phyloP scores from a whole-genome alignment of 2,888 invertebrate genomes.

The Scaptomyza cyrtandrae region DNA sequence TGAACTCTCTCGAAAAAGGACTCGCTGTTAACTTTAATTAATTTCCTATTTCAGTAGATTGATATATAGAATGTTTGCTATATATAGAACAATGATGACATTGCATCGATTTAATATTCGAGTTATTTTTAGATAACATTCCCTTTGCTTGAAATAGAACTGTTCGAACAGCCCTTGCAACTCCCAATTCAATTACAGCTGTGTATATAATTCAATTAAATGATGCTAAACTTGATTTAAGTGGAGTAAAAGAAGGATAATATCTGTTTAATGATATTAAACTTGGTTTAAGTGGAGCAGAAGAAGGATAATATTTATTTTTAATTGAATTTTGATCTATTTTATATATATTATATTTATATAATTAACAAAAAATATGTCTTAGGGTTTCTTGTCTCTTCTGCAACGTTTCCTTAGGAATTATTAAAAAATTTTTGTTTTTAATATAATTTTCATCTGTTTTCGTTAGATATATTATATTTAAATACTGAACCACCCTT shows the following conservation, averaged over 20 bases:
- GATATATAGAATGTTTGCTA: background rate
- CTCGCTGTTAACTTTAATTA: constrained; percentile 68
- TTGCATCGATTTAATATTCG: constrained; percentile 9
- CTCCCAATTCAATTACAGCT: constrained; percentile 6
- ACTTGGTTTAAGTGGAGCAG: background rate
- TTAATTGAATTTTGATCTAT: too few species aligned
- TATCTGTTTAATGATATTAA: background rate
- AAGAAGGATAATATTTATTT: background rate
- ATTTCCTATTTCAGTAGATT: constrained; percentile 64
- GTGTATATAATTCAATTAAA: too few species aligned
- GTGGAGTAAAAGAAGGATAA: background rate
- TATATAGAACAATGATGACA: constrained; percentile 7
- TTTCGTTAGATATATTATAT: too few species aligned
- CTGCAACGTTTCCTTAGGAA: background rate
- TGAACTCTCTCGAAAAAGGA: background rate
- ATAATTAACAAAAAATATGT: too few species aligned
- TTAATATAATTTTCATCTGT: too few species aligned
- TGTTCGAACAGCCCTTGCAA: background rate
- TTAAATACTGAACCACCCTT: background rate
- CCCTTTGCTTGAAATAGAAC: background rate
- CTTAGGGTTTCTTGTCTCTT: background rate
- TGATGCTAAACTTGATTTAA: background rate
- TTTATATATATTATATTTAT: too few species aligned
- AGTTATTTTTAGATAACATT: constrained; percentile 26
- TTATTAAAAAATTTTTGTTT: background rate